A percentile compares a stretch with the other conserved stretches of the same genome.
phyloP scores from a whole-genome alignment of 2,888 invertebrate species.

The Pandemis heparana region DNA sequence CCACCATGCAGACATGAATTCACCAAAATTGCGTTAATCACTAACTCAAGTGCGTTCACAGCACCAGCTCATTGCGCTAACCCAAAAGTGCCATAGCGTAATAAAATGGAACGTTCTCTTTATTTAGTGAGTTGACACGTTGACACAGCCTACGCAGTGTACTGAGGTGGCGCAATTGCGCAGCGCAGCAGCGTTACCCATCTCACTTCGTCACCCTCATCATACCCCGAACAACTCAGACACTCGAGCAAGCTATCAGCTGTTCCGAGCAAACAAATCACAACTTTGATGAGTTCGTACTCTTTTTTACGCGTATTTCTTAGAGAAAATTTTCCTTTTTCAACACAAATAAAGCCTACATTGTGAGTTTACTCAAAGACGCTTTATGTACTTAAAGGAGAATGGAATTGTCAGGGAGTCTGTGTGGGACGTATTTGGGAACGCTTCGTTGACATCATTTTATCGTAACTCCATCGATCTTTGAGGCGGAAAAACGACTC shows the following conservation, averaged over 20 bases:
- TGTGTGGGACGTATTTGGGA: conserved; percentile 32
- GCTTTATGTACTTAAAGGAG: conserved; percentile 44
- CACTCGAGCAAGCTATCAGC: conserved; percentile 54
- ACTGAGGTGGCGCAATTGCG: not conserved
- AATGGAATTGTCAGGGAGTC: conserved; percentile 31
- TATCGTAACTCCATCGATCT: not conserved
- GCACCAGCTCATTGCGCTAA: too few species aligned
- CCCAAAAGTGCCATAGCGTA: too few species aligned
- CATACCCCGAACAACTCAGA: conserved; percentile 4
- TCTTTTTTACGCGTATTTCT: conserved; percentile 51
- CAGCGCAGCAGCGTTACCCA: not conserved
- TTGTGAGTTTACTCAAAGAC: conserved; percentile 52
- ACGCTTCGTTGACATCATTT: not conserved
- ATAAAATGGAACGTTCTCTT: too few species aligned
- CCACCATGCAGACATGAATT: too few species aligned
- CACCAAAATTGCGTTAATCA: too few species aligned
- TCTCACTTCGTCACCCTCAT: not conserved
- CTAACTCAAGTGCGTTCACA: too few species aligned
- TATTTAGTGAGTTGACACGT: too few species aligned
- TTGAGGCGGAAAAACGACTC: not conserved
- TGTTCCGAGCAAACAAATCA: conserved; percentile 58
- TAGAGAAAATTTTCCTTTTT: conserved; percentile 39
- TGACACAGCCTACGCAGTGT: too few species aligned
- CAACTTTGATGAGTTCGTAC: conserved; percentile 64
- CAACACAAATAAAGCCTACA: conserved; percentile 47